Conservation (phyloP, 2,113 vertebrate species). For the Onychostoma macrolepis region DNA sequence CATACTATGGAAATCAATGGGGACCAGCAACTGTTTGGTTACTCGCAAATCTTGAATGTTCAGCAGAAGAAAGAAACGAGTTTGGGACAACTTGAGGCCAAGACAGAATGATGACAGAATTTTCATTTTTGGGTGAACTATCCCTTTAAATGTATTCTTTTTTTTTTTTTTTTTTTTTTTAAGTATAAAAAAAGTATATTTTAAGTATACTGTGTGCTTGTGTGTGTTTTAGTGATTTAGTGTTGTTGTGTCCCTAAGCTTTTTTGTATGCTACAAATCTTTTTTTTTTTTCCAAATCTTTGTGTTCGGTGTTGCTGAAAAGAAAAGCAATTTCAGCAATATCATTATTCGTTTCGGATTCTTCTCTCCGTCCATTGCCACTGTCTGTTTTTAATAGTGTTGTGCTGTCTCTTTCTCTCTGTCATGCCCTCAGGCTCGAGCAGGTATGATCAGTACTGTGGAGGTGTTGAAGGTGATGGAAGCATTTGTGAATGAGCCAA, state of each 20-base stretch:
- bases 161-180: too few species aligned
- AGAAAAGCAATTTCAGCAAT: background rate
- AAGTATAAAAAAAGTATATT: background rate
- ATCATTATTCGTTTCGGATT: background rate
- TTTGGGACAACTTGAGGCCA: too few species aligned
- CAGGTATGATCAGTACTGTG: conserved; percentile 97
- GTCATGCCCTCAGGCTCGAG: conserved; percentile 82
- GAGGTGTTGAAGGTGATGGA: conserved; percentile 98
- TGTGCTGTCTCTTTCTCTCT: background rate
- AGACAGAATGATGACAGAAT: too few species aligned
- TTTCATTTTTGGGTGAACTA: background rate
- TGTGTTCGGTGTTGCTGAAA: background rate
- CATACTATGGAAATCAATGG: too few species aligned
- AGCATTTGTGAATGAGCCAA: conserved; percentile 97
- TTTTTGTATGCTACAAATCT: background rate
- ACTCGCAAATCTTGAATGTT: too few species aligned
- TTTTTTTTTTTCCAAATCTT: background rate
- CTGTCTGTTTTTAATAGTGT: background rate
- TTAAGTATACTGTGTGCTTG: background rate
- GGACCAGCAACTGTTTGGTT: too few species aligned
- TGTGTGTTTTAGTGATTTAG: background rate
- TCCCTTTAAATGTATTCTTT: background rate
- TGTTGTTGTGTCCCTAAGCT: background rate
- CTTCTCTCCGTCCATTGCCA: background rate
- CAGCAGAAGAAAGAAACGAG: too few species aligned